Conservation (phyloP, 2,113 vertebrate species). For the Speoplatyrhinus poulsoni region DNA sequence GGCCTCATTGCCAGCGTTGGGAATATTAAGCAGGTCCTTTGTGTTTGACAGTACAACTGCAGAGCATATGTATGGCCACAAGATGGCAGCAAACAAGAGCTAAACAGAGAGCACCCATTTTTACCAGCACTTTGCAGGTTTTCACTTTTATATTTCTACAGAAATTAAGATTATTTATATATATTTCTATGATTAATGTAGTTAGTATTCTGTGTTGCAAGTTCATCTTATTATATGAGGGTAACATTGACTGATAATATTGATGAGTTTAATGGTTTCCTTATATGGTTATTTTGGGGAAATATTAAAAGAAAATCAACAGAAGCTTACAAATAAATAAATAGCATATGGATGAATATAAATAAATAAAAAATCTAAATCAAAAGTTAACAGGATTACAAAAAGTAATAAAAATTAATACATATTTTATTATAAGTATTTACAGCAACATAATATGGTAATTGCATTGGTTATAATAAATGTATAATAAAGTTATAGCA, state of each 20-base stretch:
- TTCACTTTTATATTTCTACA: not conserved
- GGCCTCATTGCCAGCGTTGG: not conserved
- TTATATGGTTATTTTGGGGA: not conserved
- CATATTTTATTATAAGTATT: no score
- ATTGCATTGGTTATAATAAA: no score
- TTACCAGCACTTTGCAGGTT: not conserved
- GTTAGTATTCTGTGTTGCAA: no score
- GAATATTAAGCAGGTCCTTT: constrained; percentile 52
- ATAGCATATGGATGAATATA: no score
- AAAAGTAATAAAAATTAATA: no score
- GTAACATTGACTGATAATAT: not conserved
- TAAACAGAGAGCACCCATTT: constrained; percentile 71
- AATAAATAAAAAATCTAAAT: no score
- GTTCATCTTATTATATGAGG: not conserved
- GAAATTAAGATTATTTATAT: no score
- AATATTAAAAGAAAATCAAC: not conserved
- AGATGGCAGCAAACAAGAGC: constrained; percentile 74
- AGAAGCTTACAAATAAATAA: not conserved
- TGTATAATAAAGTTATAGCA: no score
- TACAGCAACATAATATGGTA: no score
- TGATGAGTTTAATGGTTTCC: not conserved
- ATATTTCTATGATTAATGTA: no score
- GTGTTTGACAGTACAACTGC: constrained; percentile 59
- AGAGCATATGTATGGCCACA: constrained; percentile 75
- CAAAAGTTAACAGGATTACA: no score